Conservation (phyloP, 2,888 invertebrate genomes). For the Diadegma fenestrale region DNA sequence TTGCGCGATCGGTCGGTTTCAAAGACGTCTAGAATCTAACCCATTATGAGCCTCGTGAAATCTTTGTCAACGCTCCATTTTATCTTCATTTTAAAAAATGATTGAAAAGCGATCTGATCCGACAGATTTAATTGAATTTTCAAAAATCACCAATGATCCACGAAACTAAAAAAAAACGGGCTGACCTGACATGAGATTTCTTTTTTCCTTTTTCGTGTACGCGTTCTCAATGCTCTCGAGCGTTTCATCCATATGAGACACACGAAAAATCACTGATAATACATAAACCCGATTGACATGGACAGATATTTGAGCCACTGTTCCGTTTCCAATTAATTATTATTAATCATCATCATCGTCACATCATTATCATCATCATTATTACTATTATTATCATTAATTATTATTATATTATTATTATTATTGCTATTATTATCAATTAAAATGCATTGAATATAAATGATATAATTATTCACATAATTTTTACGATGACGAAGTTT, state of each 20-base stretch:
- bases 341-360: conserved; percentile 61
- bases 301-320: conserved; percentile 55
- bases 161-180: conserved; percentile 58
- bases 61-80: background rate
- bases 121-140: background rate
- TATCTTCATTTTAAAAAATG: background rate
- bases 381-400: conserved; percentile 68
- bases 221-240: conserved; percentile 38
- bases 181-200: conserved; percentile 57
- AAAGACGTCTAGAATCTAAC: conserved; percentile 40
- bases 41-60: conserved; percentile 9
- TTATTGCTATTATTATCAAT: conserved; percentile 65
- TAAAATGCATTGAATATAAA: conserved; percentile 62
- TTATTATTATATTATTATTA: conserved; percentile 68
- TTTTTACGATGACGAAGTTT: conserved; percentile 62
- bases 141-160: conserved; percentile 52
- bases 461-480: conserved; percentile 61
- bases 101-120: conserved; percentile 15
- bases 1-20: conserved; percentile 61
- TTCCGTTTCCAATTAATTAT: conserved; percentile 72
- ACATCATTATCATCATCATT: conserved; percentile 68
- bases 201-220: conserved; percentile 33
- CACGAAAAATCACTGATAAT: conserved; percentile 64
- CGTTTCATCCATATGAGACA: conserved; percentile 19
- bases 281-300: conserved; percentile 68